Percentiles rank a stretch among this genome's conserved stretches.
Conservation (phyloP, 1,140 invertebrate genomes). For the Heliconius nattereri region DNA sequence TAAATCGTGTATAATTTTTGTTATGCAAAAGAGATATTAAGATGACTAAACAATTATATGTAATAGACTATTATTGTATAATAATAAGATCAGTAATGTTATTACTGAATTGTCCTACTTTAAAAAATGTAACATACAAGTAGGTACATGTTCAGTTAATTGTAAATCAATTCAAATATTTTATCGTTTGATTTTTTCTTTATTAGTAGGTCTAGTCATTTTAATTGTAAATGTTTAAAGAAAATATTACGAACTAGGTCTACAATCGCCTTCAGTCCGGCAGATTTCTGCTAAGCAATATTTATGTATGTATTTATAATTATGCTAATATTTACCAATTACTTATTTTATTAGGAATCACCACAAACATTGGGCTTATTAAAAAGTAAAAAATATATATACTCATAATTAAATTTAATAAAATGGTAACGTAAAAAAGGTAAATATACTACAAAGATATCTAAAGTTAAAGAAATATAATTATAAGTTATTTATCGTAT, state of each 20-base stretch:
- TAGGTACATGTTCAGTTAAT: background rate
- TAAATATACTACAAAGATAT: background rate
- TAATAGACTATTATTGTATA: background rate
- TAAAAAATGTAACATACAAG: background rate
- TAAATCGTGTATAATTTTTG: background rate
- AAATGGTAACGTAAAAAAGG: too few relatives aligned
- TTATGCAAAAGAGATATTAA: background rate
- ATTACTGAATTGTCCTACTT: slow-evolving; percentile 4
- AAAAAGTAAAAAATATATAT: too few relatives aligned
- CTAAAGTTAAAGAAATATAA: background rate
- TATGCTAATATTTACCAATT: too few relatives aligned
- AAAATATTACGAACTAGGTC: too few relatives aligned
- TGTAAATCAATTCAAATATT: background rate
- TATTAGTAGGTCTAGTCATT: too few relatives aligned
- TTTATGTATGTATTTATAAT: too few relatives aligned
- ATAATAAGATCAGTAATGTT: background rate
- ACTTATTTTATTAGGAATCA: too few relatives aligned
- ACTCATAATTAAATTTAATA: too few relatives aligned
- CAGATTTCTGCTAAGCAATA: too few relatives aligned
- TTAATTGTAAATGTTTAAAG: background rate
- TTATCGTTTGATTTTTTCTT: background rate
- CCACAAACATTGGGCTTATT: too few relatives aligned
- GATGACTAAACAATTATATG: background rate
- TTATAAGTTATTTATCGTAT: background rate
- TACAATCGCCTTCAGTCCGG: too few relatives aligned